phyloP scores from a whole-genome alignment of 2,113 vertebrate species.

The Piaya cayana region DNA sequence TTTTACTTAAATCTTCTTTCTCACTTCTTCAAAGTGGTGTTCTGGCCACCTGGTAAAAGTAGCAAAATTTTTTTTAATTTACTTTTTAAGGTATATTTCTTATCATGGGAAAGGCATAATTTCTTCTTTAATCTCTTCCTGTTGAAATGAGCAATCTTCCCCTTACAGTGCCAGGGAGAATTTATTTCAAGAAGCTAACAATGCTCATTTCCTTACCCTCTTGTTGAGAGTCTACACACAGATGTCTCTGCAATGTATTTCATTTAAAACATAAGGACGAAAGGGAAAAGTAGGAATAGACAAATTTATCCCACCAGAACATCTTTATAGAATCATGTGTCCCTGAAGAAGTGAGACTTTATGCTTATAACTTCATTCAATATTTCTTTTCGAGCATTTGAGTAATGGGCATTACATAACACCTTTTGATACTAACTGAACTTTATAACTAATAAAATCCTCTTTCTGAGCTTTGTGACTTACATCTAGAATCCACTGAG shows the following conservation, averaged over 20 bases:
- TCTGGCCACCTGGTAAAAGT: neutral
- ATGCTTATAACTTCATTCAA: conserved; percentile 20
- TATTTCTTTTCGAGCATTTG: conserved; percentile 41
- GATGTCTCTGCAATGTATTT: neutral
- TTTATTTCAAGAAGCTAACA: conserved; percentile 25
- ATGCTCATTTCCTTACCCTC: conserved; percentile 27
- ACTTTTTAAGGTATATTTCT: neutral
- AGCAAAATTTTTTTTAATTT: neutral
- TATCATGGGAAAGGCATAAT: neutral
- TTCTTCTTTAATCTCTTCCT: conserved; percentile 6
- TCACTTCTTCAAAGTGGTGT: neutral
- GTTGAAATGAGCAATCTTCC: conserved; percentile 14
- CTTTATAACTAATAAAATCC: conserved; percentile 13
- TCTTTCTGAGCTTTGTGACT: neutral
- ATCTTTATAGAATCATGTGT: conserved; percentile 15
- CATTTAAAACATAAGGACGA: conserved; percentile 22
- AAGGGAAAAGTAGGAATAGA: neutral
- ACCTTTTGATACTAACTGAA: conserved; percentile 27
- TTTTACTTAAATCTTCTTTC: neutral
- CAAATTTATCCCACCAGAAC: conserved; percentile 23
- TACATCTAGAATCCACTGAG: conserved; percentile 9
- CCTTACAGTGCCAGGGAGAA: conserved; percentile 8
- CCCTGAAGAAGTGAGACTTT: conserved; percentile 25
- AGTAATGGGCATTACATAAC: conserved; percentile 37
- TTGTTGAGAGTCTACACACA: neutral